Evolutionary conservation across 2,888 invertebrate genomes (phyloP).

Genomic region (Troides aeacus): DNA sequence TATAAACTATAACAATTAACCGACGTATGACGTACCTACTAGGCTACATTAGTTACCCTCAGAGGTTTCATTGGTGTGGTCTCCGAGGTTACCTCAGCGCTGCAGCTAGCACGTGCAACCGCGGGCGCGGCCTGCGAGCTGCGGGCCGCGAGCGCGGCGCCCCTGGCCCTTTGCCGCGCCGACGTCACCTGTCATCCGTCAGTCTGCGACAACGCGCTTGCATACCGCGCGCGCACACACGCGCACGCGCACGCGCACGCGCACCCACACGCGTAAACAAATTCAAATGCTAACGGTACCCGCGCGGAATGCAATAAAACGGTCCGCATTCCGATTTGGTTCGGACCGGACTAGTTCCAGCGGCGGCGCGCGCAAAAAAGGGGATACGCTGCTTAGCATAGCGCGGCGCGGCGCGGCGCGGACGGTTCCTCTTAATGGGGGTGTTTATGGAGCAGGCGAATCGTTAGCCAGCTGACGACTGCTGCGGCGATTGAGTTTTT

Average conservation of each 20-base stretch:
- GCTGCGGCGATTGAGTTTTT: too few relatives aligned
- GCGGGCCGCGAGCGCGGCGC: conserved; percentile 35
- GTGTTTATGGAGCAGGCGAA: background rate
- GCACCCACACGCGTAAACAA: conserved; percentile 40
- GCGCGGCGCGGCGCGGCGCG: conserved; percentile 10
- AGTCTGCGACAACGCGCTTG: conserved; percentile 74
- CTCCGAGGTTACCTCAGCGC: background rate
- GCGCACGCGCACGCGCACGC: conserved; percentile 35
- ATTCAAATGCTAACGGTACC: conserved; percentile 76
- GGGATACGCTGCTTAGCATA: conserved; percentile 50
- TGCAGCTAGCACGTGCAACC: too few relatives aligned
- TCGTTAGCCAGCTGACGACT: background rate
- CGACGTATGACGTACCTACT: too few relatives aligned
- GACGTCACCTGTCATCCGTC: conserved; percentile 79
- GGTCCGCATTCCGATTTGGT: conserved; percentile 61
- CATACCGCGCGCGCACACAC: conserved; percentile 47
- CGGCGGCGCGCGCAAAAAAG: conserved; percentile 61
- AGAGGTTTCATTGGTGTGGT: too few relatives aligned
- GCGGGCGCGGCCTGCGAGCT: background rate
- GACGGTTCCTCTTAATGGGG: background rate
- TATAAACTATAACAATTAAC: too few relatives aligned
- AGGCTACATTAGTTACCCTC: too few relatives aligned
- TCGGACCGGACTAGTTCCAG: conserved; percentile 46
- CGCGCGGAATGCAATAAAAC: conserved; percentile 70
- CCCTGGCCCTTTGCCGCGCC: conserved; percentile 61